A percentile compares a stretch with the other conserved stretches of the same genome.
Evolutionary conservation across 2,113 vertebrate species (phyloP).

Genomic region (Gobio gobio): DNA sequence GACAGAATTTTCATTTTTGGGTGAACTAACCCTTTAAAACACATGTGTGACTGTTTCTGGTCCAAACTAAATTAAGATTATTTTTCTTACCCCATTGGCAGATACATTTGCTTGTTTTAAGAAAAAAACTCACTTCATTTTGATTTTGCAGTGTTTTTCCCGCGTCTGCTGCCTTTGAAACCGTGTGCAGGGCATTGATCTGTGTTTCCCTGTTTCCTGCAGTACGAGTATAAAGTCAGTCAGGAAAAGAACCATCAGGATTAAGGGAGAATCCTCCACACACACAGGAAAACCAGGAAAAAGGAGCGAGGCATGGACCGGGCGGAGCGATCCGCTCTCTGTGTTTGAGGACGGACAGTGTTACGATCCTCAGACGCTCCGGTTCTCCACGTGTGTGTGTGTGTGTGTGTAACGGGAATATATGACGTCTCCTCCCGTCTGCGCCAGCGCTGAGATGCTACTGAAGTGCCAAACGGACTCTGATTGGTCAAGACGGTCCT

Average conservation of each 20-base stretch:
- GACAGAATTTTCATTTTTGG: too few species aligned
- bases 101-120: too few species aligned
- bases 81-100: too few species aligned
- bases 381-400: conserved; percentile 17
- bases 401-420: background rate
- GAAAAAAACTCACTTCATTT: too few species aligned
- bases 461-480: conserved; percentile 48
- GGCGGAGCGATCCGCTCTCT: background rate
- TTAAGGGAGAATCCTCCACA: conserved; percentile 69
- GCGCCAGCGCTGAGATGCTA: background rate
- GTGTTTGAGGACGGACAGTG: background rate
- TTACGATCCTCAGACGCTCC: background rate
- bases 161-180: background rate
- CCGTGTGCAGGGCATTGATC: conserved; percentile 1
- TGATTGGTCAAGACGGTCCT: background rate
- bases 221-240: conserved; percentile 92
- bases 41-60: too few species aligned
- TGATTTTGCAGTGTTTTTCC: background rate
- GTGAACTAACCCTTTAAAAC: too few species aligned
- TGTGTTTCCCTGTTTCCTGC: conserved; percentile 58
- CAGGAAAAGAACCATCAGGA: conserved; percentile 92
- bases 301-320: background rate
- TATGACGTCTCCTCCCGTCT: background rate
- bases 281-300: background rate
- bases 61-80: too few species aligned